Conservation (phyloP, 2,797 vertebrate genomes). For the Cheirogaleus major region DNA sequence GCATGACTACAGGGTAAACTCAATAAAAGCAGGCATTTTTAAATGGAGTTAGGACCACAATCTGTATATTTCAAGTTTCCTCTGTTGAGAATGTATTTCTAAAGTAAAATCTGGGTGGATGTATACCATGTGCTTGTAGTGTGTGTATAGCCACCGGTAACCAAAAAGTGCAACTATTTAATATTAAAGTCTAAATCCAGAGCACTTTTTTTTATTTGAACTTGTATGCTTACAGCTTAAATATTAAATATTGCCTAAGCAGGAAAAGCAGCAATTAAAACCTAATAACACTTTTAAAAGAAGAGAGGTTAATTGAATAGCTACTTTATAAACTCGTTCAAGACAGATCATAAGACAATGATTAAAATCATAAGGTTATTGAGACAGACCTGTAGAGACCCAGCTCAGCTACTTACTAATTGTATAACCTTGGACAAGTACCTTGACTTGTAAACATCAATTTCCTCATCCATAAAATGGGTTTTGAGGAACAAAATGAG, state of each 20-base stretch:
- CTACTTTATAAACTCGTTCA: background rate
- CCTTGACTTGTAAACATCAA: background rate
- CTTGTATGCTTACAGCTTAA: background rate
- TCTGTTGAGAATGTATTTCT: background rate
- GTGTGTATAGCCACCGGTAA: background rate
- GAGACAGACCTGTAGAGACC: background rate
- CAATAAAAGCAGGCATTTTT: background rate
- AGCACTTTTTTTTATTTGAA: background rate
- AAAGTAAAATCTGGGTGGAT: background rate
- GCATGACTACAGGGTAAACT: background rate
- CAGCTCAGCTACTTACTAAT: background rate
- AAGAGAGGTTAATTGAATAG: background rate
- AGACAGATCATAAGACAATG: background rate
- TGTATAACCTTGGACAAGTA: background rate
- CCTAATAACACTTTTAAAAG: background rate
- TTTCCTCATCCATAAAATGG: background rate
- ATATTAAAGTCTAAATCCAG: background rate
- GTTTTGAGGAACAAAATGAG: background rate
- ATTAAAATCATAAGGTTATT: background rate
- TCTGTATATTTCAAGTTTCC: background rate
- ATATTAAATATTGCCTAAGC: background rate
- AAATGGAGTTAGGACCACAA: background rate
- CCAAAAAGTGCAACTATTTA: background rate
- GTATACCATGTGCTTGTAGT: background rate
- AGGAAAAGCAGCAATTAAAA: background rate